These are phyloP conservation scores for Calameuta pallipes DNA, from an alignment of 2,888 invertebrate genomes.

Conservation along the genomic window DNA sequence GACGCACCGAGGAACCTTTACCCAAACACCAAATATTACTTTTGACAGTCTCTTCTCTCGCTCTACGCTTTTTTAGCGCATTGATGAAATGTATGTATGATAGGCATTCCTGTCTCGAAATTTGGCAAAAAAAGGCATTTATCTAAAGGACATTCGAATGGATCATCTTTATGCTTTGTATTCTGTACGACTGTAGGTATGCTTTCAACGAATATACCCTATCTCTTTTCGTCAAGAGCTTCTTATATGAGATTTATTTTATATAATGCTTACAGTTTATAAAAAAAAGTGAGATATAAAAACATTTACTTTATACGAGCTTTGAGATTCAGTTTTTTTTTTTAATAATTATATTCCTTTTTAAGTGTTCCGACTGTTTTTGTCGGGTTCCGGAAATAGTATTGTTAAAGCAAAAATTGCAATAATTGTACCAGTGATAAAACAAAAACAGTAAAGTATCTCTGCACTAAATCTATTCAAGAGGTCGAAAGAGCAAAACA, in stretches of 20 bases:
- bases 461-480: not conserved
- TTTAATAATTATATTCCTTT: not conserved
- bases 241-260: not conserved
- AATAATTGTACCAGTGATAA: not conserved
- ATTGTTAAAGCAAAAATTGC: not conserved
- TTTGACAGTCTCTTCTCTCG: constrained; percentile 11
- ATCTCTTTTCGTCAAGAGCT: no score
- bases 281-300: not conserved
- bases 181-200: no score
- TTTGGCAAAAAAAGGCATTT: not conserved
- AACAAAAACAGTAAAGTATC: not conserved
- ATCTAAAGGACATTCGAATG: no score
- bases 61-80: not conserved
- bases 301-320: not conserved
- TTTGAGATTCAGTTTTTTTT: not conserved
- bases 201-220: no score
- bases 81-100: not conserved
- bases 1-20: not conserved
- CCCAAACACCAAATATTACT: constrained; percentile 8
- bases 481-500: not conserved
- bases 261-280: not conserved
- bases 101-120: not conserved
- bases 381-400: not conserved
- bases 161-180: no score
- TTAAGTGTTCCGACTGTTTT: not conserved